These are phyloP conservation scores for Pelochelys cantorii DNA, from an alignment of 2,797 vertebrate species.

Conservation along the genomic window DNA sequence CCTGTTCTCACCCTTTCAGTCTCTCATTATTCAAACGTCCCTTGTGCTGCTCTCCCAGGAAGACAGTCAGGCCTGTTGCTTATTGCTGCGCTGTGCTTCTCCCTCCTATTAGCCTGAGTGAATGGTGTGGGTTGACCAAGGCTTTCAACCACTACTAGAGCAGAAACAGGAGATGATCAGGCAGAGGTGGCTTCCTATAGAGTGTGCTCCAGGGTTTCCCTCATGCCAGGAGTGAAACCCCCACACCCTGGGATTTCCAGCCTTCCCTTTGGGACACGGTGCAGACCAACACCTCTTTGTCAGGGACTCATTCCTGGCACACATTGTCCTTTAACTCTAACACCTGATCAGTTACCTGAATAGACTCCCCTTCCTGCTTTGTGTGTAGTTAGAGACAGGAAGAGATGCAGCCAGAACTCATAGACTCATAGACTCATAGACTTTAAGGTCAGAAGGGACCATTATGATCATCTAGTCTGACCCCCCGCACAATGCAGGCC, in stretches of 20 bases:
- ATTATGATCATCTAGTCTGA: too few relatives aligned
- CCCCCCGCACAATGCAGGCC: too few relatives aligned
- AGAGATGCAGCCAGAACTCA: not conserved
- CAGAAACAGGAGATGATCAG: not conserved
- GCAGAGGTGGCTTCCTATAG: fast-evolving
- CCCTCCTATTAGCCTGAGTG: not conserved
- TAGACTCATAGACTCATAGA: too few relatives aligned
- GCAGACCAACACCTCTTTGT: fast-evolving
- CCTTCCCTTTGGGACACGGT: fast-evolving
- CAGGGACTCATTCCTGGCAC: not conserved
- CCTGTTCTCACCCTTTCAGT: not conserved
- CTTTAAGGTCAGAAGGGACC: too few relatives aligned
- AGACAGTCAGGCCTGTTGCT: not conserved
- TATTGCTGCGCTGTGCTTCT: not conserved
- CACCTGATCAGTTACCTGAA: not conserved
- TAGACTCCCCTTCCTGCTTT: fast-evolving
- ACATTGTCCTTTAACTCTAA: fast-evolving
- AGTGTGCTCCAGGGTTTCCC: fast-evolving
- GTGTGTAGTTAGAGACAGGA: not conserved
- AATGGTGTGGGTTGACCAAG: not conserved
- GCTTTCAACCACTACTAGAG: not conserved
- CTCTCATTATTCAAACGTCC: not conserved
- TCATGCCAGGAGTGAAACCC: fast-evolving
- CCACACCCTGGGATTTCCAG: not conserved
- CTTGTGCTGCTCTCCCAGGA: not conserved